These are phyloP conservation scores for Mystacornis crossleyi DNA, from an alignment of 2,113 vertebrate genomes.

Conservation along the genomic window DNA sequence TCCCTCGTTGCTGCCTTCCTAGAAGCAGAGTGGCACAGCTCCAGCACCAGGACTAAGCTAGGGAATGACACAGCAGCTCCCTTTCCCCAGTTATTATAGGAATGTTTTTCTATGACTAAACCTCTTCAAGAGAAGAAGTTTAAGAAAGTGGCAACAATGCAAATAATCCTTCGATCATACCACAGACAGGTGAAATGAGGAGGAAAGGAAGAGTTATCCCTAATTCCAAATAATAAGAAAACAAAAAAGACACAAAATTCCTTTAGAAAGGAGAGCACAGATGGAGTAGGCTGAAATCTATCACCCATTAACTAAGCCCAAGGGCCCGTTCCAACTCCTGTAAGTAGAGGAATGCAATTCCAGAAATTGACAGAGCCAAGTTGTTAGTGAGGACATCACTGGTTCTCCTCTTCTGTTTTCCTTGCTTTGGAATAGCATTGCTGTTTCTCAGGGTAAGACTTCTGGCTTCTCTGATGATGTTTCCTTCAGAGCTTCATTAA, in stretches of 20 bases:
- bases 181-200: neutral
- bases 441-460: neutral
- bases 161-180: neutral
- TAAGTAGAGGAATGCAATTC: neutral
- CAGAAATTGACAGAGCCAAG: neutral
- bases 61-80: constrained; percentile 16
- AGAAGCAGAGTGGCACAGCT: constrained; percentile 24
- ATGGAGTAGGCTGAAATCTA: neutral
- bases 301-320: neutral
- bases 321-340: neutral
- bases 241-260: neutral
- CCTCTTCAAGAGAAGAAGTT: neutral
- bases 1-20: constrained; percentile 19
- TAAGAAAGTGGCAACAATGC: neutral
- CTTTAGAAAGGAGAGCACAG: neutral
- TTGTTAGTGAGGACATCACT: neutral
- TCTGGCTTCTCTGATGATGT: neutral
- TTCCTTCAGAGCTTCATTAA: neutral
- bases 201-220: neutral
- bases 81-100: neutral
- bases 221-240: neutral
- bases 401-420: neutral
- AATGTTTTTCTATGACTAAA: neutral
- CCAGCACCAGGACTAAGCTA: neutral
- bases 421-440: neutral